Percentiles rank a stretch among this genome's conserved stretches.
Conservation (phyloP, 2,797 vertebrate genomes). For the Catostomus latipinnis region DNA sequence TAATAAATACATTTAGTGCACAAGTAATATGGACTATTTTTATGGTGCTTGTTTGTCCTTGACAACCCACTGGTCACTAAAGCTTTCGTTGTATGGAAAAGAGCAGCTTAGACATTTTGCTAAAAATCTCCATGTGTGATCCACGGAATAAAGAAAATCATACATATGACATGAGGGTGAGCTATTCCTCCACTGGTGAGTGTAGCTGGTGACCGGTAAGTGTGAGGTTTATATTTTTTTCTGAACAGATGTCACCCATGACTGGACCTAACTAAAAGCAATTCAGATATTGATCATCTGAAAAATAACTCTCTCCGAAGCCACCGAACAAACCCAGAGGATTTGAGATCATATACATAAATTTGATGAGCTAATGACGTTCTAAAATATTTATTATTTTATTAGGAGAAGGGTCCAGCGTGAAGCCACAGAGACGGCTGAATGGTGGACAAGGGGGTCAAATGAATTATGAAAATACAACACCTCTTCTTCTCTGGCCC, state of each 20-base stretch:
- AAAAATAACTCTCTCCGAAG: conserved; percentile 47
- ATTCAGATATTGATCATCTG: conserved; percentile 57
- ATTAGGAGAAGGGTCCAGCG: conserved; percentile 72
- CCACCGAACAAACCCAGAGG: conserved; percentile 48
- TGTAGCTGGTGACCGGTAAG: background rate
- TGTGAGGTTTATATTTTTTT: background rate
- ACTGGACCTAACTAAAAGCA: conserved; percentile 42
- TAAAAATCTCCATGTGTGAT: no score
- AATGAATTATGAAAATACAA: conserved; percentile 41
- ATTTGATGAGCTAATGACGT: conserved; percentile 80
- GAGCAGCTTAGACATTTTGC: no score
- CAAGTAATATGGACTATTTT: no score
- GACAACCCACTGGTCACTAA: no score
- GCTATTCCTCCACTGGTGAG: background rate
- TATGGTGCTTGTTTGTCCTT: no score
- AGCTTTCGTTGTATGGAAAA: no score
- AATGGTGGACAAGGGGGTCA: conserved; percentile 62
- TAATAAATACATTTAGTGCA: no score
- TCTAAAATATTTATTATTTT: conserved; percentile 83
- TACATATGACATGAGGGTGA: background rate
- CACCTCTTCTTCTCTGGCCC: no score
- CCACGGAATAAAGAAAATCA: no score
- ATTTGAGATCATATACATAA: conserved; percentile 75
- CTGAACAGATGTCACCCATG: conserved; percentile 43
- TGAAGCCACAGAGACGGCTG: conserved; percentile 65